Evolutionary conservation across 2,888 invertebrate species (phyloP).

Genomic region (Eilema caniola): DNA sequence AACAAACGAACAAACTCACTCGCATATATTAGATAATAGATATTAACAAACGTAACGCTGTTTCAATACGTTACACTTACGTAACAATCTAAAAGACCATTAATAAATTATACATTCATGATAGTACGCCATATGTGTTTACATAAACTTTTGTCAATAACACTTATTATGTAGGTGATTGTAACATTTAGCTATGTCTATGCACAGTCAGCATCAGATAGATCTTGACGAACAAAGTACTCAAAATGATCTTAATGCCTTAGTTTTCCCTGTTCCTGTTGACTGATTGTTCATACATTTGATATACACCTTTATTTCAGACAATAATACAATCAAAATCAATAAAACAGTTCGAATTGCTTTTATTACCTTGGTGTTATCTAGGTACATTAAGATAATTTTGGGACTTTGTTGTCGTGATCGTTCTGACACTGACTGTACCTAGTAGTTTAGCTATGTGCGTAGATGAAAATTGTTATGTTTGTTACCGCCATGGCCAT

Average conservation of each 20-base stretch:
- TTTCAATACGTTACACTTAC: background rate
- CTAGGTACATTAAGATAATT: too few species aligned
- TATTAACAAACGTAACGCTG: background rate
- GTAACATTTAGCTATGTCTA: background rate
- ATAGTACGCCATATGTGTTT: conserved; percentile 1
- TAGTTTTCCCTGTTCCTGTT: too few species aligned
- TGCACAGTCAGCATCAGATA: background rate
- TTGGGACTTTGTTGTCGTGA: too few species aligned
- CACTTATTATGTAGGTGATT: background rate
- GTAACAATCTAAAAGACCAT: background rate
- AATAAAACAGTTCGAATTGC: too few species aligned
- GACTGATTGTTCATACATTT: too few species aligned
- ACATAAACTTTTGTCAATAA: conserved; percentile 10
- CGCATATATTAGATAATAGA: background rate
- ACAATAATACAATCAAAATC: too few species aligned
- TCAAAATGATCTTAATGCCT: too few species aligned
- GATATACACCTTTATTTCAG: too few species aligned
- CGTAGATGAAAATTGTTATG: background rate
- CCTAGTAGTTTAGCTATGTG: background rate
- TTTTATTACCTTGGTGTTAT: too few species aligned
- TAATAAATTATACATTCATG: background rate
- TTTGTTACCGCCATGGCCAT: background rate
- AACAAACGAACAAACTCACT: background rate
- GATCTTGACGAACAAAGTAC: too few species aligned
- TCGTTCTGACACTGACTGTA: too few species aligned